Evolutionary conservation across 2,113 vertebrate species (phyloP), one percentile per base, ranked within the genome.

Genomic region (Ailuropoda melanoleuca): DNA sequence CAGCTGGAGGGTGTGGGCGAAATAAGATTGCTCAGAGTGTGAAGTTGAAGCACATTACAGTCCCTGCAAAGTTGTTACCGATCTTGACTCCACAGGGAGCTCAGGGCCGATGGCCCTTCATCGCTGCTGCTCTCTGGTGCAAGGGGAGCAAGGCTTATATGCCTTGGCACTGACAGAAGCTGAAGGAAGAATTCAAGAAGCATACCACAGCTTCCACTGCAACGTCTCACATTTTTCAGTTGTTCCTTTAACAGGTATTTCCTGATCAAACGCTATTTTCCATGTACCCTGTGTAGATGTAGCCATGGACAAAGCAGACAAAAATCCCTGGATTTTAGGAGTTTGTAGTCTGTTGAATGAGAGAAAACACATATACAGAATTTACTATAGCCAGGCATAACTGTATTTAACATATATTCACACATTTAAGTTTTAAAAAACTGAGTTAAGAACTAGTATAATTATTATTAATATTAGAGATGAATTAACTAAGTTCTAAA

Each of bases 81-180:
- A 81, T 53, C 50, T 34, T 37, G n/a, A 2, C 43, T 53, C 8
- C n/a, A 11, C 14, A 23, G 0, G 21, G 50, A 34, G 11, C 31
- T 62, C 50, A 17, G 0, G 14, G 12, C 78, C 55, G 5, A 37
- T 18, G 29, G 6, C 1, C 9, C 29, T 86, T 66, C 12, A 26
- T 31, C 26, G 9, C 29, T 58, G 31, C 39, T 2, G 1, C 18
- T 48, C 23, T 85, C 53, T 29, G 10, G 11, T 58, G 37, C 46
- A 58, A 92, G 34, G 9, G 12, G 1, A 1, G 6, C 6, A 34
- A 46, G 43, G 15, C 7, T 8, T 15, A 17, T 34, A 37, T 53
- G 55, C 5, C 29, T 55, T n/a, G 17, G 7, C 10, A 37, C 6
- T 7, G 31, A 90, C 1, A 29, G 3, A 2, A 0, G 17, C 24